Evolutionary conservation across 2,797 vertebrate genomes (phyloP), one percentile per base, ranked within the genome.

Genomic region (Acanthiza pusilla): DNA sequence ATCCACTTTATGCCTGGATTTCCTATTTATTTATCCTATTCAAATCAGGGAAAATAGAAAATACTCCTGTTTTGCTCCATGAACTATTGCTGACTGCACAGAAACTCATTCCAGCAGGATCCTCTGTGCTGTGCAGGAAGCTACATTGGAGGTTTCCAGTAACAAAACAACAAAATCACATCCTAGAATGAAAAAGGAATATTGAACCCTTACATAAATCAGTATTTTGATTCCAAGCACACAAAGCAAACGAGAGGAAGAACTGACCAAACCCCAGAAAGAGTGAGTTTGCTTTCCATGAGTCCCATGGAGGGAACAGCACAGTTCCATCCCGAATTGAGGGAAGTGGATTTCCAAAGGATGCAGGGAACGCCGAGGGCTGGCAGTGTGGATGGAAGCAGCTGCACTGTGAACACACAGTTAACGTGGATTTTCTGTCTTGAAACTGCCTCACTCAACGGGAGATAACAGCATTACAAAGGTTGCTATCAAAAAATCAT

Each of bases 111-210:
- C 13, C 50, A 72, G 15, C 21, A n/a, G 38, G 25, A 4, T 20
- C 6, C 38, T 27, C 29, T 8, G 2, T 1, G 51, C 57, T 34
- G 65, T 1, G 55, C 57, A 57, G 53, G 53, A 36, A 54, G n/a
- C 45, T n/a, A 23, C 23, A 14, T 0, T 12, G 12, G 13, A 51
- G 45, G 23, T 22, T 77, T 77, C 48, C n/a, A 22, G 0, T 8
- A 9, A 4, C 43, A 26, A 47, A 66, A 19, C 9, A 48, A 72
- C 26, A 85, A 40, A 43, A 54, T 22, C 40, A 40, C 25, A 20
- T 8, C 51, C 55, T 2, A 58, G 60, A 23, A 89, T 51, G 43
- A 62, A 45, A 68, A 68, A 27, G 22, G 42, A 66, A 18, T 40
- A 53, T 34, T 85, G 47, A 58, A 88, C 40, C 18, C 25, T 45